Conservation (phyloP, 2,888 invertebrate genomes). For the Papilio gigon region DNA sequence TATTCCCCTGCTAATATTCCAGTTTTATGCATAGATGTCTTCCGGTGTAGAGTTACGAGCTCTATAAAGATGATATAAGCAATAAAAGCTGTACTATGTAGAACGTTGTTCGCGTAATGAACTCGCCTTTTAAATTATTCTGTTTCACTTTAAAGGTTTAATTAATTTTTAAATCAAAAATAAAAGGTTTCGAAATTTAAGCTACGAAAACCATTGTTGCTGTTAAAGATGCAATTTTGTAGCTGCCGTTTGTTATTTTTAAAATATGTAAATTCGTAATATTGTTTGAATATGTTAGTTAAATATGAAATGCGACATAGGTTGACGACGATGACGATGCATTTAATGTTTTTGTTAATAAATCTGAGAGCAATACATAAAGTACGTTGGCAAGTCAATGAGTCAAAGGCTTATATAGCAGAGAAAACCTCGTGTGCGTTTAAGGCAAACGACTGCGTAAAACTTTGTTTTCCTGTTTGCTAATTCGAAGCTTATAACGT, state of each 20-base stretch:
- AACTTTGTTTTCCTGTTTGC: slow-evolving; percentile 38
- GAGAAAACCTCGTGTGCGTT: slow-evolving; percentile 29
- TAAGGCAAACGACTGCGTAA: slow-evolving; percentile 36
- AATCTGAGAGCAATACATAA: slow-evolving; percentile 19
- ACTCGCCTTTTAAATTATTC: slow-evolving; percentile 24
- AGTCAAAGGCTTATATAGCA: slow-evolving; percentile 32
- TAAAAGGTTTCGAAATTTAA: not conserved
- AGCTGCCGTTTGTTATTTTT: not conserved
- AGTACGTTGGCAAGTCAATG: slow-evolving; percentile 17
- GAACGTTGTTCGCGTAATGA: slow-evolving; percentile 26
- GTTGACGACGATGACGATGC: not conserved
- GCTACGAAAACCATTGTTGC: not conserved
- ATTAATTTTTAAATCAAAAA: not conserved
- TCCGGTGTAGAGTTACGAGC: slow-evolving; percentile 36
- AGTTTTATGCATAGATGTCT: slow-evolving; percentile 36
- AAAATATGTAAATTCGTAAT: not conserved
- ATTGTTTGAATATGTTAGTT: not conserved
- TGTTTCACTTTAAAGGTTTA: slow-evolving; percentile 2
- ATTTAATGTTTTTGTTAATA: slow-evolving; percentile 18
- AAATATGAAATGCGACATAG: not conserved
- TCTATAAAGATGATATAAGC: slow-evolving; percentile 38
- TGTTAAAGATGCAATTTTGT: not conserved
- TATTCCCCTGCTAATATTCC: slow-evolving; percentile 35
- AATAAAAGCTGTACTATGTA: slow-evolving; percentile 34
- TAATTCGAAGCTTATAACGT: slow-evolving; percentile 30